Conservation (phyloP, 2,888 invertebrate genomes). For the Microplitis manilae region DNA sequence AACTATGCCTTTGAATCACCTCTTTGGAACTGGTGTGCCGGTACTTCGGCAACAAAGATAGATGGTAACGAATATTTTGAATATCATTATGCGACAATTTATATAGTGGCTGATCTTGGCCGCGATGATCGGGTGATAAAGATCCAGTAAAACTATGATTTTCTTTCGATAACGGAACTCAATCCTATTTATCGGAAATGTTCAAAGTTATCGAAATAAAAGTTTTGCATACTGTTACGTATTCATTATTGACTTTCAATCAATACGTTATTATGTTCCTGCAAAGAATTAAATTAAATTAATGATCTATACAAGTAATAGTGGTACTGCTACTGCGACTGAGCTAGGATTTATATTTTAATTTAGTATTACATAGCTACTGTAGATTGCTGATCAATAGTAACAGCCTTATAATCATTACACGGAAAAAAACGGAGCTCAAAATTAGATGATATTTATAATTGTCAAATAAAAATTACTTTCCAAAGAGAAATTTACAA, state of each 20-base stretch:
- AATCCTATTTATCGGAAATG: conserved; percentile 10
- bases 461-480: no score
- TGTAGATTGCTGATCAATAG: neutral
- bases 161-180: conserved; percentile 14
- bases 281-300: neutral
- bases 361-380: neutral
- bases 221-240: neutral
- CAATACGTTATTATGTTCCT: neutral
- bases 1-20: no score
- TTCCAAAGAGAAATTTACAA: no score
- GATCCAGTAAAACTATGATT: conserved; percentile 9
- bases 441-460: no score
- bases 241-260: neutral
- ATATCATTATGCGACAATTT: no score
- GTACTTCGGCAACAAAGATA: no score
- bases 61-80: no score
- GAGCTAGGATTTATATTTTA: neutral
- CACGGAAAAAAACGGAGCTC: no score
- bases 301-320: neutral
- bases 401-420: neutral
- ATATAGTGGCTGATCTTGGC: neutral
- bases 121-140: conserved; percentile 20
- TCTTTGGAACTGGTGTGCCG: no score
- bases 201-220: neutral
- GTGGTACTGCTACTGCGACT: neutral